Conservation (phyloP, 2,797 vertebrate species). For the Moxostoma hubbsi region DNA sequence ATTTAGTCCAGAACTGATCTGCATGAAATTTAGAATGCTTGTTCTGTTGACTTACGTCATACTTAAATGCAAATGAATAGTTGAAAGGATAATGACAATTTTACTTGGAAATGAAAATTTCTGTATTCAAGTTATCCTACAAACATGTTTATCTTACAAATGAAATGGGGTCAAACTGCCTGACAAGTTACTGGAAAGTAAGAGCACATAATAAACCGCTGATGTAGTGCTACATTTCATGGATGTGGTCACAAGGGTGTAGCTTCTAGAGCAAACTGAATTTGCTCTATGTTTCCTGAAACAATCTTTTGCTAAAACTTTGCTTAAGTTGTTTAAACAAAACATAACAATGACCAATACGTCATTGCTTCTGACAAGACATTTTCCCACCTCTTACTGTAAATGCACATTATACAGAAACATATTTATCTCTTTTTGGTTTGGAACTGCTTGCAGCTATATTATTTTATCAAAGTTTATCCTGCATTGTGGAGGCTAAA, state of each 20-base stretch:
- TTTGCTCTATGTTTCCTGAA: neutral
- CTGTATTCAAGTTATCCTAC: neutral
- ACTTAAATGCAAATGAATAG: no score
- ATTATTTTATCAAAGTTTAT: neutral
- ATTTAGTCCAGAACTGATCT: no score
- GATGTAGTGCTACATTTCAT: constrained; percentile 9
- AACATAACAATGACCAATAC: neutral
- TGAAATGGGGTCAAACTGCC: neutral
- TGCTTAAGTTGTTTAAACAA: neutral
- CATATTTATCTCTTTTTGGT: neutral
- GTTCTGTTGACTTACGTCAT: no score
- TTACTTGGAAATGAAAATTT: neutral
- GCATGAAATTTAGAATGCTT: no score
- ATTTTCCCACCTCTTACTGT: neutral
- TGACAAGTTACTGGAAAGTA: constrained; percentile 1
- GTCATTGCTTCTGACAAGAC: neutral
- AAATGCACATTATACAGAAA: neutral
- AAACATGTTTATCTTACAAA: neutral
- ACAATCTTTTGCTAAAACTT: neutral
- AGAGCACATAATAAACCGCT: neutral
- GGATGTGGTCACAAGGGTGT: neutral
- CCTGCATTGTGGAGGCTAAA: neutral
- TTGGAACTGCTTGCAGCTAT: neutral
- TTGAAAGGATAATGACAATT: no score
- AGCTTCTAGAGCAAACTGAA: neutral